Evolutionary conservation across 2,888 invertebrate species (phyloP), one percentile per base, ranked within the genome.

Genomic region (Graphium colonna): DNA sequence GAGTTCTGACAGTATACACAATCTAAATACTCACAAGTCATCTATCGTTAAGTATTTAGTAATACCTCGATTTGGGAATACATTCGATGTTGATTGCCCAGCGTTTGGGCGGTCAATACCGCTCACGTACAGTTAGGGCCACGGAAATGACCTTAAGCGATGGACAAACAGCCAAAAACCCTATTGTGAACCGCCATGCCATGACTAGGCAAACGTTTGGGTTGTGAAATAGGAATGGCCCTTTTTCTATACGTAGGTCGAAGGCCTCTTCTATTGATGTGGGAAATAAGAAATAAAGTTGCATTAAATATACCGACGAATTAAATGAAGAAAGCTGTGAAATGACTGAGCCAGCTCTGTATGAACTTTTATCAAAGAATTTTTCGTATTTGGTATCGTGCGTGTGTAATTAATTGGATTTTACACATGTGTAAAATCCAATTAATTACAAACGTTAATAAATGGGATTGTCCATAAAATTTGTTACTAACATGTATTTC

Each of bases 41-140:
- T n/a, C n/a, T 12, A n/a, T 1, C 36, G 3, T 9, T 13, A 49
- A 13, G 17, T 38, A 41, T 49, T 48, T 48, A 40, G 40, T 48
- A 48, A 42, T 15, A 9, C 36, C n/a, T 12, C 39, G 16, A 12
- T 26, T 31, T 15, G 15, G 10, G 17, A 7, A 40, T 39, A 48
- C 42, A 49, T 43, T 13, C 31, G 44, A 31, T 47, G 18, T 44
- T 45, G 40, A 52, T 52, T 46, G 31, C 51, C 44, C 44, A 28
- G 28, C 16, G 7, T 9, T 26, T 8, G 43, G 10, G 17, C 21
- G 40, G 21, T 45, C 40, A 40, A 44, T 12, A 47, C 31, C 39
- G 45, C 49, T 45, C 49, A 17, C 43, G 51, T 55, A 54, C 54
- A 50, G 58, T 54, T 55, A 56, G 54, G 49, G 54, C 49, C 58